Percentiles rank a stretch among this genome's conserved stretches.
Conservation (phyloP, 2,113 vertebrate species). For the Balaeniceps rex region DNA sequence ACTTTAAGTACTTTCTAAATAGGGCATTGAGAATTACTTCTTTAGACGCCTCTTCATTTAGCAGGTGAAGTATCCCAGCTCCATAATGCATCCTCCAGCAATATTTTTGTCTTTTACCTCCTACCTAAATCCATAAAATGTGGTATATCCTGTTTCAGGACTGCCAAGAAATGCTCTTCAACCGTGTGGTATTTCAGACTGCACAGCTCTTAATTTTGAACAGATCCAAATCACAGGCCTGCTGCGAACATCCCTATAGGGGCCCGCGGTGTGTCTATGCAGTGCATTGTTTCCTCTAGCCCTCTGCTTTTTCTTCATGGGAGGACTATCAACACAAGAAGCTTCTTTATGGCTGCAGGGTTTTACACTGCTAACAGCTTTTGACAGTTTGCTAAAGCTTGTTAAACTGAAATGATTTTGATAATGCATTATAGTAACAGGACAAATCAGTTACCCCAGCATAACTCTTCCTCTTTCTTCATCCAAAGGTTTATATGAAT, state of each 20-base stretch:
- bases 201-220: neutral
- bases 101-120: neutral
- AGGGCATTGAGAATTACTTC: neutral
- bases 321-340: slow-evolving; percentile 3
- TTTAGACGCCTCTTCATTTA: neutral
- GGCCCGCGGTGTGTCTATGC: neutral
- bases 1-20: neutral
- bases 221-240: neutral
- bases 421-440: slow-evolving; percentile 31
- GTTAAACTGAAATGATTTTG: slow-evolving; percentile 49
- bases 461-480: neutral
- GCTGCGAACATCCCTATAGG: neutral
- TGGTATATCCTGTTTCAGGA: neutral
- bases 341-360: neutral
- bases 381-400: slow-evolving; percentile 36
- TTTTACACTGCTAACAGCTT: slow-evolving; percentile 27
- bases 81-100: neutral
- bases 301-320: neutral
- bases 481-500: neutral
- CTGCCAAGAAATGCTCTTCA: neutral
- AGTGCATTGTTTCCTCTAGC: slow-evolving; percentile 1
- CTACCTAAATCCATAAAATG: neutral
- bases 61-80: neutral
- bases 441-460: slow-evolving; percentile 23
- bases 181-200: neutral